Evolutionary conservation across 2,113 vertebrate genomes (phyloP).

Genomic region (Pyxicephalus adspersus): DNA sequence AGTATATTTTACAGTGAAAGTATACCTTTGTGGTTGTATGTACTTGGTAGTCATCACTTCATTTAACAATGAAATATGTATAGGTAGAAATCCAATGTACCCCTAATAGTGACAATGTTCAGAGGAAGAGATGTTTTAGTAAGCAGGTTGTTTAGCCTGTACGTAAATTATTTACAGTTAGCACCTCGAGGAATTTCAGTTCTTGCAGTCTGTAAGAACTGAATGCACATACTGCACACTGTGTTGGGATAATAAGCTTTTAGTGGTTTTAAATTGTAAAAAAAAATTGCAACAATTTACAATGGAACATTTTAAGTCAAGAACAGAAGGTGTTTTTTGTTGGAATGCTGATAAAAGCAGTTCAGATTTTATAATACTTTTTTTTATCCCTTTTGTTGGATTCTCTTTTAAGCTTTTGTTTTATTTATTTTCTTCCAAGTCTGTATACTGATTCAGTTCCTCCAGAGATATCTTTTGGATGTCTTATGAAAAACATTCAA

Average conservation of each 20-base stretch:
- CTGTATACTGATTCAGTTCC: slow-evolving; percentile 62
- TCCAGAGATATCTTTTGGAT: slow-evolving; percentile 59
- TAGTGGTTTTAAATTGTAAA: slow-evolving; percentile 76
- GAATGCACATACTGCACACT: slow-evolving; percentile 77
- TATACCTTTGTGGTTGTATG: too few relatives aligned
- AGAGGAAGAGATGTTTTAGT: slow-evolving; percentile 77
- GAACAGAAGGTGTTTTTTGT: slow-evolving; percentile 74
- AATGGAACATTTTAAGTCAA: slow-evolving; percentile 80
- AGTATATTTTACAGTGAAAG: too few relatives aligned
- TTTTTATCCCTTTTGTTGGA: slow-evolving; percentile 64
- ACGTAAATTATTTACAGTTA: slow-evolving; percentile 75
- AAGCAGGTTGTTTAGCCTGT: slow-evolving; percentile 75
- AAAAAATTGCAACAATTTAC: slow-evolving; percentile 74
- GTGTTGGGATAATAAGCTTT: slow-evolving; percentile 77
- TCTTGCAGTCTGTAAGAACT: slow-evolving; percentile 69
- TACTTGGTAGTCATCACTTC: too few relatives aligned
- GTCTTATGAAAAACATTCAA: slow-evolving; percentile 62
- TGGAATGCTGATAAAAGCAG: slow-evolving; percentile 71
- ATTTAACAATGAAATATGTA: too few relatives aligned
- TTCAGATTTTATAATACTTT: slow-evolving; percentile 65
- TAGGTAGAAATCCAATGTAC: slow-evolving; percentile 62
- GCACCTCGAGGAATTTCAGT: slow-evolving; percentile 79
- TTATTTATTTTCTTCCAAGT: slow-evolving; percentile 53
- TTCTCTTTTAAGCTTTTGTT: slow-evolving; percentile 60
- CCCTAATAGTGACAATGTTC: slow-evolving; percentile 79